Evolutionary conservation across 1,140 invertebrate species (phyloP).

Genomic region (Coptotermes formosanus): DNA sequence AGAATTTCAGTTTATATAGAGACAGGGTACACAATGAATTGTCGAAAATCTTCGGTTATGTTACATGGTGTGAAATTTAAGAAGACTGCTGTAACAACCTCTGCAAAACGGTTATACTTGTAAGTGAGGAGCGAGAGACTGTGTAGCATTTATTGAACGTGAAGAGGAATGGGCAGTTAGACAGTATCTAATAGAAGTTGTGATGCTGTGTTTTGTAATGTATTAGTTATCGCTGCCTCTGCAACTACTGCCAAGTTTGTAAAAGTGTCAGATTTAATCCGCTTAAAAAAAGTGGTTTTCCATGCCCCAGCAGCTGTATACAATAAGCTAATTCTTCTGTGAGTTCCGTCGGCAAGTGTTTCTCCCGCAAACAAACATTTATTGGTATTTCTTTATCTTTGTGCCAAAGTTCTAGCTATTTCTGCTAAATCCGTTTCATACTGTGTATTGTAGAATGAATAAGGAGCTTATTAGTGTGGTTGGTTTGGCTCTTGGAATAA

Average conservation of each 20-base stretch:
- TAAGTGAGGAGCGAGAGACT: neutral
- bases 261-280: slow-evolving; percentile 16
- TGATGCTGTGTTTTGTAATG: neutral
- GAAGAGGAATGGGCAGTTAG: neutral
- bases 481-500: no score
- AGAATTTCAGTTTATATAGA: no score
- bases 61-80: no score
- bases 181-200: neutral
- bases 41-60: no score
- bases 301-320: neutral
- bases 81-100: no score
- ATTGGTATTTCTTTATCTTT: no score
- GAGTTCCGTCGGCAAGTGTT: neutral
- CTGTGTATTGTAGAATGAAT: no score
- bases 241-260: neutral
- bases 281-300: neutral
- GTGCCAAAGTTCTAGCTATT: no score
- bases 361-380: neutral
- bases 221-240: neutral
- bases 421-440: no score
- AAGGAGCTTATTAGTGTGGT: no score
- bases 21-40: no score
- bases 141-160: neutral
- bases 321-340: neutral
- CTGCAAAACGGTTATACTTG: neutral